Evolutionary conservation across 2,797 vertebrate genomes (phyloP).

Genomic region (Tragopan temminckii): DNA sequence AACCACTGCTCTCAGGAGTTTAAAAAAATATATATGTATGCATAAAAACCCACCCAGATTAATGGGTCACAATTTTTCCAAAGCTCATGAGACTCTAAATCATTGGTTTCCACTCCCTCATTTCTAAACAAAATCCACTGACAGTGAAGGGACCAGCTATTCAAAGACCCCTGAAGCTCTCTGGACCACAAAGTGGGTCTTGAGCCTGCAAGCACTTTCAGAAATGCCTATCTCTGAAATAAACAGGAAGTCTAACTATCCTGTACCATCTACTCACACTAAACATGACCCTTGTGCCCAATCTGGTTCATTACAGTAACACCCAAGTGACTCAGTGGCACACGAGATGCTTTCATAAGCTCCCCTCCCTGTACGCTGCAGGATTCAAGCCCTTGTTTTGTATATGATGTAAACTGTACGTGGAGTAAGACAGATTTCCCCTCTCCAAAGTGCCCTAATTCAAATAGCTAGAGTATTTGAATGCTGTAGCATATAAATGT

Average conservation of each 20-base stretch:
- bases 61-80: conserved; percentile 32
- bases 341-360: background rate
- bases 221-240: background rate
- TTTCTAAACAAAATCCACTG: background rate
- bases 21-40: conserved; percentile 32
- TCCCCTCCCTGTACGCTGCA: background rate
- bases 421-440: background rate
- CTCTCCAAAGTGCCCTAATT: background rate
- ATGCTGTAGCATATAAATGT: background rate
- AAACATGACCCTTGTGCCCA: background rate
- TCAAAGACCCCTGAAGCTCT: background rate
- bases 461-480: conserved; percentile 6
- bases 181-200: background rate
- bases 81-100: background rate
- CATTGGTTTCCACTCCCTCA: background rate
- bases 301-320: background rate
- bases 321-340: background rate
- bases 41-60: conserved; percentile 41
- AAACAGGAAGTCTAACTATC: background rate
- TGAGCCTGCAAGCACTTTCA: background rate
- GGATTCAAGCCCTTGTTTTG: background rate
- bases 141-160: background rate
- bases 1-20: conserved; percentile 23
- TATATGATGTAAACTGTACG: background rate
- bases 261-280: background rate